phyloP scores from a whole-genome alignment of 2,888 invertebrate species.

The Spisula subtruncata region DNA sequence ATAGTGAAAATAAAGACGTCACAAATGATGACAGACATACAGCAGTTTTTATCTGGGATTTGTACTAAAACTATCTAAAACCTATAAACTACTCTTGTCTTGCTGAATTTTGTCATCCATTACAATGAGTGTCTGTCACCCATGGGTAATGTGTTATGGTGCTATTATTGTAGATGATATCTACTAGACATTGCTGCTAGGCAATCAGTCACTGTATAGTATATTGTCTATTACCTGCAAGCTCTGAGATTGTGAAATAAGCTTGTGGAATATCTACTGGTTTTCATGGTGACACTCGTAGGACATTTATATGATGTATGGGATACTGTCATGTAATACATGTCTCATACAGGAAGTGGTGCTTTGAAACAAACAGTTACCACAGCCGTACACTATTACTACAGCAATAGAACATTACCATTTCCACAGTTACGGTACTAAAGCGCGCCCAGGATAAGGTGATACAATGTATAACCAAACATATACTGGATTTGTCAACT shows the following conservation, averaged over 20 bases:
- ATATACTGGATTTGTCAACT: too few relatives aligned
- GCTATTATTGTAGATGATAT: not conserved
- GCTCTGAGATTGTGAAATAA: too few relatives aligned
- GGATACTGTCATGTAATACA: not conserved
- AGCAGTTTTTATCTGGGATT: not conserved
- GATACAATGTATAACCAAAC: too few relatives aligned
- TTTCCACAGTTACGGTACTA: not conserved
- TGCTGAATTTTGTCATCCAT: slow-evolving; percentile 7
- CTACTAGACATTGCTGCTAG: not conserved
- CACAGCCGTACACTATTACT: too few relatives aligned
- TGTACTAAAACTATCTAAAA: not conserved
- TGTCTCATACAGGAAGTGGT: not conserved
- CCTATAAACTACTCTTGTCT: not conserved
- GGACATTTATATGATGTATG: too few relatives aligned
- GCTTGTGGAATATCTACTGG: too few relatives aligned
- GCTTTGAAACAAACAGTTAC: not conserved
- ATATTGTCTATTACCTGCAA: not conserved
- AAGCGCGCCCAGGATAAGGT: too few relatives aligned
- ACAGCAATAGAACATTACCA: not conserved
- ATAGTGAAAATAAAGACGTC: too few relatives aligned
- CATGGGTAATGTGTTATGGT: not conserved
- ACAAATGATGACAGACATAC: too few relatives aligned
- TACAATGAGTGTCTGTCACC: slow-evolving; percentile 9
- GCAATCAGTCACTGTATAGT: not conserved
- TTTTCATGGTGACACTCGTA: not conserved